Evolutionary conservation across 2,113 vertebrate species (phyloP).

Genomic region (Catharus bicknelli): DNA sequence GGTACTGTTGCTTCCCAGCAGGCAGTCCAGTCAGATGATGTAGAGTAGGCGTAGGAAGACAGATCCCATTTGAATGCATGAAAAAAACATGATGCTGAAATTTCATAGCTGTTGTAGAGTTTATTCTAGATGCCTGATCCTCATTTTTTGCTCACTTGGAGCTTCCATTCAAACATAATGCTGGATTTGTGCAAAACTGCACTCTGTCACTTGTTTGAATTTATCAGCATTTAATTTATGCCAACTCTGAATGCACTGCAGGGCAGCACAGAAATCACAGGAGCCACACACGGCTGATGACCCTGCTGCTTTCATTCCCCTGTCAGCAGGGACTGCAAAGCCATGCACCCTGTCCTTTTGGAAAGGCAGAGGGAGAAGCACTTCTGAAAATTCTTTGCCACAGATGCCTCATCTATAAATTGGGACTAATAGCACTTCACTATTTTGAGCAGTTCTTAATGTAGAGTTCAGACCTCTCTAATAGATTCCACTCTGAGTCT

Average conservation of each 20-base stretch:
- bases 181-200: constrained; percentile 20
- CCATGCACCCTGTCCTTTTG: not conserved
- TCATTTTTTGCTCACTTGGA: constrained; percentile 27
- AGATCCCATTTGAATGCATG: constrained; percentile 71
- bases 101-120: constrained; percentile 59
- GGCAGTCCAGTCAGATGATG: constrained; percentile 62
- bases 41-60: constrained; percentile 32
- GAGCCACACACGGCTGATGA: not conserved
- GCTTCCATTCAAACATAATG: constrained; percentile 43
- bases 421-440: constrained; percentile 53
- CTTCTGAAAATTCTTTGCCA: constrained; percentile 23
- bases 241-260: not conserved
- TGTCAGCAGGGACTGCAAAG: not conserved
- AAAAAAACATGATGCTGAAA: constrained; percentile 69
- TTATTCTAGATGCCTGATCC: constrained; percentile 45
- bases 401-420: constrained; percentile 29
- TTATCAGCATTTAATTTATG: constrained; percentile 49
- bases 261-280: constrained; percentile 9
- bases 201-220: constrained; percentile 21
- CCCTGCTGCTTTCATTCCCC: not conserved
- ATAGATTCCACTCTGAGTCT: constrained; percentile 42
- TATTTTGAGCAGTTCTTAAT: constrained; percentile 47
- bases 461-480: constrained; percentile 42
- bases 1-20: constrained; percentile 60
- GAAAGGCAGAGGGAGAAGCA: not conserved